Evolutionary conservation across 2,113 vertebrate genomes (phyloP), one percentile per base, ranked within the genome.

Genomic region (Acanthochromis polyacanthus): DNA sequence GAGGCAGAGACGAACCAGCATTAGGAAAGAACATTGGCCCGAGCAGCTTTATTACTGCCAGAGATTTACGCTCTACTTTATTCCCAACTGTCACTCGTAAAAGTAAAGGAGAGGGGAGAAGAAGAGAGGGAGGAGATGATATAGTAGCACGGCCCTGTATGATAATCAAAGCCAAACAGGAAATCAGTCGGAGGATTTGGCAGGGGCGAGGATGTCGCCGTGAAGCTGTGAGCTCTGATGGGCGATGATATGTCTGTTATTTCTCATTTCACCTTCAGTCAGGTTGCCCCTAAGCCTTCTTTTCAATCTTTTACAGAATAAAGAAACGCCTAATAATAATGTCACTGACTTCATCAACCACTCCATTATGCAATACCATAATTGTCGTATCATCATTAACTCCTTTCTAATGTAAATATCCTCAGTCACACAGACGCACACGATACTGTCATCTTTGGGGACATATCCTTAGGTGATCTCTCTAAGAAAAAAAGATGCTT

Each of bases 131-230:
- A 86, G 88, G 78, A 69, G 84, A 92, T 90, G 88, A 92, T 91
- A 87, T 89, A 92, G 78, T 78, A 75, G 87, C 23, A 4, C 5
- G 6, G 87, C 30, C 72, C 82, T 83, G 81, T 81, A 91, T 88
- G 83, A 93, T 92, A 85, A 95, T 92, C 91, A 91, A 92, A 92
- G 87, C 83, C 78, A 91, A 95, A 92, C 89, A 94, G 91, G 92
- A 94, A 93, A 92, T 89, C 78, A 90, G 85, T 81, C 68, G 25
- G 75, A 92, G 78, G 65, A 86, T 85, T 90, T 85, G 88, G 82
- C 86, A 62, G 83, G 83, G 79, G 87, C 83, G 68, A 80, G 81
- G 79, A 81, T 91, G 89, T 91, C 88, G 85, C 77, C 72, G 48
- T 79, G 80, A 87, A 90, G 86, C 89, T 91, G 72, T 81, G 83